phyloP scores from a whole-genome alignment of 2,113 vertebrate species.

The Myotis brandtii region DNA sequence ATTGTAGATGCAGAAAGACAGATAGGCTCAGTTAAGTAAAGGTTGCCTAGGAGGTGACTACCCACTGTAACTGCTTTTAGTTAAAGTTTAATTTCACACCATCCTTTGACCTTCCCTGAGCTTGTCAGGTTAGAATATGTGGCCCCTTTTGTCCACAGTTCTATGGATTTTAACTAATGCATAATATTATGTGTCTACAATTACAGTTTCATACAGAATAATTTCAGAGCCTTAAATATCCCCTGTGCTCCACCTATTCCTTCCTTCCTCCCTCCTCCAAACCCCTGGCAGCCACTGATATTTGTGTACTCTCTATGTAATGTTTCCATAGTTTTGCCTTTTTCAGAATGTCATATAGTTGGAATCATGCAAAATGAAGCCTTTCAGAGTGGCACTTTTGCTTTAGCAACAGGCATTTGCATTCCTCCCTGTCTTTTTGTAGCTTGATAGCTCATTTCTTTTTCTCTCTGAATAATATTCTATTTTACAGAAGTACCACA shows the following conservation, averaged over 20 bases:
- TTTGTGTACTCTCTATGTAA: background rate
- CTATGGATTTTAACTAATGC: background rate
- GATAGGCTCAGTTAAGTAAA: no score
- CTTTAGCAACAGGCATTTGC: background rate
- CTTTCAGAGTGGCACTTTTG: background rate
- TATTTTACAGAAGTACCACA: background rate
- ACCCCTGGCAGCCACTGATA: background rate
- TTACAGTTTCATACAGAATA: background rate
- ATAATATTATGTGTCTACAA: background rate
- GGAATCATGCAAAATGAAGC: background rate
- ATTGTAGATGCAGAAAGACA: no score
- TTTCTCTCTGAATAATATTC: background rate
- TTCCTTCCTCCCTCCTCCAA: background rate
- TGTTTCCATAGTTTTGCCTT: background rate
- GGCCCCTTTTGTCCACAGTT: background rate
- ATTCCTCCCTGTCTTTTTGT: background rate
- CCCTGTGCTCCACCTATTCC: background rate
- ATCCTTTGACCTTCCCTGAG: no score
- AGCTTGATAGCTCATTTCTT: background rate
- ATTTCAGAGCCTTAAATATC: background rate
- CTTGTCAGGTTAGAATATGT: no score
- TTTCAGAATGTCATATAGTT: background rate
- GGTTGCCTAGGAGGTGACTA: no score
- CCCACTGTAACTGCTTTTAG: no score
- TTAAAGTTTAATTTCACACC: no score